phyloP scores from a whole-genome alignment of 2,113 vertebrate species.

The Conger conger region DNA sequence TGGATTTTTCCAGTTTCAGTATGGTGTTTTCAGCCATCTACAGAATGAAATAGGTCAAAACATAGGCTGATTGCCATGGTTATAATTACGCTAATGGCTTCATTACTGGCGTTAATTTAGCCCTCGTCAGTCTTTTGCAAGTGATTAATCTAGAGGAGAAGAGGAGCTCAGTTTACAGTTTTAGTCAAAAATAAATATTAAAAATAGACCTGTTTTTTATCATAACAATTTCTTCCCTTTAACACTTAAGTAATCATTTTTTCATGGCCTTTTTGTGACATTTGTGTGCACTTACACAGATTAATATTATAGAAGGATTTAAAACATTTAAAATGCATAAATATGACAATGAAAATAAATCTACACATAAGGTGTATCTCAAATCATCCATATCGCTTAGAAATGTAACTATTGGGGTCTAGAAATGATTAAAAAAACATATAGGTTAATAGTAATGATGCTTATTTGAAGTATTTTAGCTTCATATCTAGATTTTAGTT shows the following conservation, averaged over 20 bases:
- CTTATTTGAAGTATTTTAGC: too few relatives aligned
- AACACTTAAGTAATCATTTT: neutral
- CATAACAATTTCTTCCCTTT: conserved; percentile 8
- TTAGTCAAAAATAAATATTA: conserved; percentile 37
- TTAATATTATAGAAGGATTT: too few relatives aligned
- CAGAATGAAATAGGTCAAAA: conserved; percentile 45
- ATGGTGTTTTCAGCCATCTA: conserved; percentile 38
- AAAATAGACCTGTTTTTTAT: conserved; percentile 38
- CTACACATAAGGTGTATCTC: too few relatives aligned
- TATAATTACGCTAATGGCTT: conserved; percentile 53
- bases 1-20: conserved; percentile 8
- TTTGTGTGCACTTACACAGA: too few relatives aligned
- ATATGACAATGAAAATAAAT: too few relatives aligned
- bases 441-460: too few relatives aligned
- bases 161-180: conserved; percentile 38
- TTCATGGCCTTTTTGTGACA: neutral
- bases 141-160: conserved; percentile 43
- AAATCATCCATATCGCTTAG: too few relatives aligned
- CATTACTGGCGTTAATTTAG: conserved; percentile 51
- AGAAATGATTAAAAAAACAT: too few relatives aligned
- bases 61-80: conserved; percentile 46
- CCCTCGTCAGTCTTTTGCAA: conserved; percentile 49
- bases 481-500: too few relatives aligned
- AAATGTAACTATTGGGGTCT: too few relatives aligned
- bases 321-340: too few relatives aligned